A percentile compares a stretch with the other conserved stretches of the same genome.
These are phyloP conservation scores for Heliconius hortense DNA, from an alignment of 2,888 invertebrate species.

Conservation along the genomic window DNA sequence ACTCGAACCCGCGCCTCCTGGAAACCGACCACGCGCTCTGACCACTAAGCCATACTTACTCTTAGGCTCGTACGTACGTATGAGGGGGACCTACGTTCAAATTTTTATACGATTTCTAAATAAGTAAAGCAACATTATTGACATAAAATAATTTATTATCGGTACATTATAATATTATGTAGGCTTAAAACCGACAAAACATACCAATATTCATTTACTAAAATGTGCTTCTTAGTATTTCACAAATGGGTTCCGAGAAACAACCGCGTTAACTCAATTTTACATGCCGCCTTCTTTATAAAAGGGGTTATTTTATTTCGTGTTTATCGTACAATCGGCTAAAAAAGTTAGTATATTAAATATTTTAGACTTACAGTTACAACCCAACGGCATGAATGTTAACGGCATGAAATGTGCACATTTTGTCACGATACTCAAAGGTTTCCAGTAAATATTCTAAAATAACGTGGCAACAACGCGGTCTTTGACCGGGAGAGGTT, in stretches of 20 bases:
- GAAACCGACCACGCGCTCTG: no score
- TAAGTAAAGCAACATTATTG: no score
- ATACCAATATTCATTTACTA: background rate
- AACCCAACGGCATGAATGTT: conserved; percentile 18
- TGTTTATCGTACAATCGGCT: conserved; percentile 10
- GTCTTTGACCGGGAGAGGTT: conserved; percentile 22
- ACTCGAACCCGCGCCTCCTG: no score
- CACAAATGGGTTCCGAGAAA: background rate
- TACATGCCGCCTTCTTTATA: background rate
- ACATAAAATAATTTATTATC: background rate
- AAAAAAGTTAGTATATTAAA: background rate
- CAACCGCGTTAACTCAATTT: background rate
- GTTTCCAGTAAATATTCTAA: conserved; percentile 30
- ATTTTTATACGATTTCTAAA: no score
- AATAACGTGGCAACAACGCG: conserved; percentile 22
- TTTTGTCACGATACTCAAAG: conserved; percentile 29
- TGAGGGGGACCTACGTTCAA: no score
- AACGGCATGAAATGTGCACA: conserved; percentile 21
- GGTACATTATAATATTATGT: background rate
- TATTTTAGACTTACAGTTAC: background rate
- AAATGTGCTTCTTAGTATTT: background rate
- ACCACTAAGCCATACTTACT: no score
- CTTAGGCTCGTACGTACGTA: no score
- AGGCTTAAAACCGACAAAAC: background rate
- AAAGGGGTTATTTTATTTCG: background rate